These are phyloP conservation scores for Drosophila dunni DNA, from an alignment of 1,140 invertebrate genomes.

Conservation along the genomic window DNA sequence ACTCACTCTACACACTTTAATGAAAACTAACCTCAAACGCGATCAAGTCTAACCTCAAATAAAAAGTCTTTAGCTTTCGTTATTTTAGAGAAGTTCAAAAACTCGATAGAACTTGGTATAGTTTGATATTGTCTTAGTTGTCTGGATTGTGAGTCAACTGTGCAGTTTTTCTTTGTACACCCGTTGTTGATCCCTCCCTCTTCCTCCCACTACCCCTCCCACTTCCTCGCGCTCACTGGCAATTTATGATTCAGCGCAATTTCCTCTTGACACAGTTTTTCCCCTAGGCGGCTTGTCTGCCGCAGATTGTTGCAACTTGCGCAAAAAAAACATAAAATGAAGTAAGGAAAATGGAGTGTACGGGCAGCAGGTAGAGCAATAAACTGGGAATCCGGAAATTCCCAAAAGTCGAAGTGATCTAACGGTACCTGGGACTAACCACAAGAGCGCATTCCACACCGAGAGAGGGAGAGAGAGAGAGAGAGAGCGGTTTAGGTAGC, in stretches of 20 bases:
- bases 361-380: neutral
- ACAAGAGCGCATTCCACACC: too few relatives aligned
- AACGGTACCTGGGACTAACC: neutral
- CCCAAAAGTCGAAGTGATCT: neutral
- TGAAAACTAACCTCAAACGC: too few relatives aligned
- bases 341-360: neutral
- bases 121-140: too few relatives aligned
- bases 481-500: neutral
- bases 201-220: neutral
- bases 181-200: neutral
- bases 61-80: neutral
- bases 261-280: slow-evolving; percentile 54
- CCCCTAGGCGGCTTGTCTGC: neutral
- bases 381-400: slow-evolving; percentile 1
- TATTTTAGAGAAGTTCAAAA: neutral
- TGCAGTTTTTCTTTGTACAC: neutral
- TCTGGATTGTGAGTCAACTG: neutral
- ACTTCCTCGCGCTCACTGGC: neutral
- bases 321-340: neutral
- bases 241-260: slow-evolving; percentile 33
- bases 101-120: too few relatives aligned
- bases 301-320: slow-evolving; percentile 11
- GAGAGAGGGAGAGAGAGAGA: neutral
- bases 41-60: neutral
- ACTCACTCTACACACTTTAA: too few relatives aligned